These are phyloP conservation scores for Papilio demoleus DNA, from an alignment of 2,888 invertebrate species.

Conservation along the genomic window DNA sequence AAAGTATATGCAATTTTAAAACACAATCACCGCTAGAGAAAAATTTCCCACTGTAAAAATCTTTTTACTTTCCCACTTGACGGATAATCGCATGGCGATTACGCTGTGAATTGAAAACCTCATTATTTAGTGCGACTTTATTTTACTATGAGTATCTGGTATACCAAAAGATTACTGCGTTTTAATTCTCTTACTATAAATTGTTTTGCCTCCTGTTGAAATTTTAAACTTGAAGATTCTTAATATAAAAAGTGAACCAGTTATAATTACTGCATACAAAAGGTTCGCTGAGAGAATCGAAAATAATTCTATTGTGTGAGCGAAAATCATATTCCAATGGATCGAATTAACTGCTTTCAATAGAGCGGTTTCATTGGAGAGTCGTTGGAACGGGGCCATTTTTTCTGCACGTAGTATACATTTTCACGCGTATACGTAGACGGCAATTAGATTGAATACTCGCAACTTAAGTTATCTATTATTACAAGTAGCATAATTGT, in stretches of 20 bases:
- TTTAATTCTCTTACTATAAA: background rate
- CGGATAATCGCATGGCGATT: conserved; percentile 41
- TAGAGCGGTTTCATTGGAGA: conserved; percentile 44
- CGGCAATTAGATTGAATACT: conserved; percentile 42
- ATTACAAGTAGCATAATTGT: background rate
- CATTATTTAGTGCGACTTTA: conserved; percentile 15
- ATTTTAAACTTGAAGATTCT: background rate
- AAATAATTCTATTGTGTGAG: conserved; percentile 30
- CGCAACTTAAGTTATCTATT: conserved; percentile 5
- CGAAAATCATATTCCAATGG: conserved; percentile 36
- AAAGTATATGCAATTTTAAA: conserved; percentile 57
- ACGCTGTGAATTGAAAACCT: conserved; percentile 35
- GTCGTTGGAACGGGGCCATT: conserved; percentile 50
- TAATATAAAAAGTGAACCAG: conserved; percentile 19
- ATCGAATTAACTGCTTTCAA: conserved; percentile 45
- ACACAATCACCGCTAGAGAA: conserved; percentile 49
- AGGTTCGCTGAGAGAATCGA: conserved; percentile 19
- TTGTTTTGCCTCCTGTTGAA: background rate
- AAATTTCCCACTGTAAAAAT: conserved; percentile 42
- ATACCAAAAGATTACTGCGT: background rate
- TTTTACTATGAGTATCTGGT: conserved; percentile 13
- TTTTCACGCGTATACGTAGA: conserved; percentile 49
- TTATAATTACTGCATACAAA: conserved; percentile 21
- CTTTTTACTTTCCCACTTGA: conserved; percentile 44
- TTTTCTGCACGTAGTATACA: conserved; percentile 47